Evolutionary conservation across 2,797 vertebrate genomes (phyloP).

Genomic region (Cephalopachus bancanus): DNA sequence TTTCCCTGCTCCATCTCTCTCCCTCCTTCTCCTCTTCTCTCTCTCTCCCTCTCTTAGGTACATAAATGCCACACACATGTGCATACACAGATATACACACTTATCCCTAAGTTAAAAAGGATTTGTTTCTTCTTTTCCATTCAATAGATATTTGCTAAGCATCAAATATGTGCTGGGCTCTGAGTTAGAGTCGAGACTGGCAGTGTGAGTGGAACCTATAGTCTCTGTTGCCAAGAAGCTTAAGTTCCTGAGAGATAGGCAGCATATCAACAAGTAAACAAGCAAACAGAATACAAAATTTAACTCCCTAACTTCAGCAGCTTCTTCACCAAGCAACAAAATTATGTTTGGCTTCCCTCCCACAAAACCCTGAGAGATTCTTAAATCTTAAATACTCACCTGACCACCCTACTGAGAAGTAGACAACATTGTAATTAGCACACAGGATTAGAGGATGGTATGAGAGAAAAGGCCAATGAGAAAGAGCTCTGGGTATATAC

Average conservation of each 20-base stretch:
- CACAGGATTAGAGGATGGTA: neutral
- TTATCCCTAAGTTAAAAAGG: neutral
- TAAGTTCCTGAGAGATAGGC: neutral
- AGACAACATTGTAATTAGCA: neutral
- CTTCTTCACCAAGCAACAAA: neutral
- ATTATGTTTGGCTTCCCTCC: conserved; percentile 15
- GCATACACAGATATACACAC: neutral
- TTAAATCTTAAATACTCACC: neutral
- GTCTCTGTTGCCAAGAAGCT: neutral
- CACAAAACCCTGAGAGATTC: neutral
- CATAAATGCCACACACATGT: neutral
- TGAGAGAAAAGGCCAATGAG: neutral
- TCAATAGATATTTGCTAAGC: neutral
- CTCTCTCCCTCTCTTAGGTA: neutral
- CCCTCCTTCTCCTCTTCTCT: no score
- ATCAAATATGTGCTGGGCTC: neutral
- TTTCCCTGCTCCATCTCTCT: neutral
- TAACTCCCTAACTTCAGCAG: neutral
- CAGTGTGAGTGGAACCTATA: neutral
- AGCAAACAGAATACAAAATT: conserved; percentile 19
- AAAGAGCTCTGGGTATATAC: neutral
- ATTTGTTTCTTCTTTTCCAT: neutral
- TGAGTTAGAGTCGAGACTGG: neutral
- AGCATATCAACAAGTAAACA: conserved; percentile 53
- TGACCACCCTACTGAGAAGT: neutral